Evolutionary conservation across 2,888 invertebrate genomes (phyloP), one percentile per base, ranked within the genome.

Genomic region (Stomorhina lunata): DNA sequence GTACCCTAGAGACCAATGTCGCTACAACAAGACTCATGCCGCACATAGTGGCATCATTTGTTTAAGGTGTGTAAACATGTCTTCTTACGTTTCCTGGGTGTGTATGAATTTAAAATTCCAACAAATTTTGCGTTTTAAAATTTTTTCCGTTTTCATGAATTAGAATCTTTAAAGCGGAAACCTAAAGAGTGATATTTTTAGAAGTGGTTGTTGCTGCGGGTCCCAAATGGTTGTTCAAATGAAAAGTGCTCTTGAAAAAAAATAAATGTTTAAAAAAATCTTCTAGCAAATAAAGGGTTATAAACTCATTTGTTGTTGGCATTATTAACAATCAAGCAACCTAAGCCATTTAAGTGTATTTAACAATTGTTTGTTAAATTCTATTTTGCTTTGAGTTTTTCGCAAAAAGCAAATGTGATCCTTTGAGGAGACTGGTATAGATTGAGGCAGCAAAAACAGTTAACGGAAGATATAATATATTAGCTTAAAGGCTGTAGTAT

Each of bases 1-100:
- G 50, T 34, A 66, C 76, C 22, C 59, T 68, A 20, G 76, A 76
- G 76, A 68, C 59, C 10, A 20, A 37, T 48, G 45, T 40, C 48
- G 27, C 75, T 65, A 2, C 22, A 66, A n/a, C 12, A 2, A 17
- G 1, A 43, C 27, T n/a, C 15, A 61, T 43, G 17, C 1, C n/a
- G 7, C 20, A 63, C 53, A n/a, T n/a, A n/a, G 63, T 55, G 63
- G 12, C 37, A 29, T 25, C 32, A 55, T 32, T 32, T 61, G 15
- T 45, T 43, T 22, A 22, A 59, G 57, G 45, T 34, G 57, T 32
- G 45, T 32, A 1, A 34, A 15, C 57, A 59, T 22, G 1, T 57
- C 6, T 37, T n/a, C n/a, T n/a, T n/a, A n/a, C 20, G 12, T 50
- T 43, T 17, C 17, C 6, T 43, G 4, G 9, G 17, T 50, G n/a